Evolutionary conservation across 2,888 invertebrate species (phyloP).

Genomic region (Parnassius mnemosyne): DNA sequence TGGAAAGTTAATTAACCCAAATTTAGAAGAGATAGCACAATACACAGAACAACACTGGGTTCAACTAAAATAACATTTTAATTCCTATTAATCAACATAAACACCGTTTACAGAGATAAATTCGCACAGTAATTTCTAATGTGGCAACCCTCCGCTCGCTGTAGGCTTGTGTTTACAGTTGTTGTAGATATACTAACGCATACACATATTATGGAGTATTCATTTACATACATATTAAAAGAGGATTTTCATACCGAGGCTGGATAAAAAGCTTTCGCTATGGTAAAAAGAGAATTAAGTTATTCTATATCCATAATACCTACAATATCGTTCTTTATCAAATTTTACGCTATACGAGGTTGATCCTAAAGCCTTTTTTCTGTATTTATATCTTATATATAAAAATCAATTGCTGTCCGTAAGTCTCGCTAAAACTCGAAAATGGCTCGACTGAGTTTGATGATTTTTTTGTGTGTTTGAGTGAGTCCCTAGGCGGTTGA

Average conservation of each 20-base stretch:
- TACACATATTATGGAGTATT: conserved; percentile 6
- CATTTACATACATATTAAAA: conserved; percentile 25
- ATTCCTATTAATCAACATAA: conserved; percentile 25
- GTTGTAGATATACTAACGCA: not conserved
- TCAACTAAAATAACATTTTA: conserved; percentile 22
- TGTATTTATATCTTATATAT: too few relatives aligned
- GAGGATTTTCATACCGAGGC: conserved; percentile 10
- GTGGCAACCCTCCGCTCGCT: conserved; percentile 20
- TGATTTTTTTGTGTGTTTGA: too few relatives aligned
- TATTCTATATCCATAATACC: too few relatives aligned
- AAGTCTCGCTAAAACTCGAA: too few relatives aligned
- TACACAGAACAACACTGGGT: conserved; percentile 11
- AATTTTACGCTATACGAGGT: not conserved
- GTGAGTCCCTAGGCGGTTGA: too few relatives aligned
- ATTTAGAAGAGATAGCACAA: conserved; percentile 7
- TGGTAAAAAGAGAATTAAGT: too few relatives aligned
- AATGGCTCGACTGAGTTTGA: too few relatives aligned
- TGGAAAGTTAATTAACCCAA: conserved; percentile 20
- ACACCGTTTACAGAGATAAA: conserved; percentile 24
- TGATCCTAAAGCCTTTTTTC: too few relatives aligned
- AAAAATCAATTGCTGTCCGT: too few relatives aligned
- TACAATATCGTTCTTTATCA: not conserved
- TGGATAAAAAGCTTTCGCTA: not conserved
- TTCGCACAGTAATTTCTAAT: conserved; percentile 24
- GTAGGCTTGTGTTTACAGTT: conserved; percentile 14